A percentile compares a stretch with the other conserved stretches of the same genome.
Evolutionary conservation across 2,888 invertebrate genomes (phyloP).

Genomic region (Lysandra bellargus): DNA sequence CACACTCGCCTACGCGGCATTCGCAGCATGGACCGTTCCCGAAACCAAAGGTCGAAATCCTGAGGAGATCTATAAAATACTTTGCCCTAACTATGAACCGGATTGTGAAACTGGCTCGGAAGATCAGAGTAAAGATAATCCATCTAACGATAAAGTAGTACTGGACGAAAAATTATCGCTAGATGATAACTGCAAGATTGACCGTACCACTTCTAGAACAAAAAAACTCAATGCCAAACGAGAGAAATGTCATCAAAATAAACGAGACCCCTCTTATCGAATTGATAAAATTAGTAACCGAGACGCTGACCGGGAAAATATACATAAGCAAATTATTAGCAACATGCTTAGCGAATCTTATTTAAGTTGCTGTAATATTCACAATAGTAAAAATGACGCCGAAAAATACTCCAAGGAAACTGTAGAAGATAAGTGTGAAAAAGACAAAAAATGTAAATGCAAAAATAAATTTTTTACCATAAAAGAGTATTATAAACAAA

Average conservation of each 20-base stretch:
- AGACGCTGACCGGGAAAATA: neutral
- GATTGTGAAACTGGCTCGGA: neutral
- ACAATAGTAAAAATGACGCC: neutral
- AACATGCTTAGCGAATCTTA: neutral
- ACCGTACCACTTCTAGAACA: neutral
- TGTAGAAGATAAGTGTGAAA: neutral
- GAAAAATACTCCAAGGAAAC: neutral
- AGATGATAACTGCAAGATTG: neutral
- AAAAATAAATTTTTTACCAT: neutral
- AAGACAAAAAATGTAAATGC: neutral
- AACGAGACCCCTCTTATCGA: neutral
- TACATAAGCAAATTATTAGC: neutral
- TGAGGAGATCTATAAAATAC: conserved; percentile 49
- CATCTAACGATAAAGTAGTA: neutral
- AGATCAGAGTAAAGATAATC: neutral
- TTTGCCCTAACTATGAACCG: neutral
- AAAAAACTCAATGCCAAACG: neutral
- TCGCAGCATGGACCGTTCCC: conserved; percentile 48
- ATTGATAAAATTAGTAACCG: neutral
- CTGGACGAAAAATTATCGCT: neutral
- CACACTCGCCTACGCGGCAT: conserved; percentile 50
- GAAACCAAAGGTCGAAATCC: conserved; percentile 52
- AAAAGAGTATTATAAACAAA: neutral
- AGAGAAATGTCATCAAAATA: neutral
- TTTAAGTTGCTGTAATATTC: neutral